Conservation (phyloP, 1,140 invertebrate species). For the Brachionus rubens region DNA sequence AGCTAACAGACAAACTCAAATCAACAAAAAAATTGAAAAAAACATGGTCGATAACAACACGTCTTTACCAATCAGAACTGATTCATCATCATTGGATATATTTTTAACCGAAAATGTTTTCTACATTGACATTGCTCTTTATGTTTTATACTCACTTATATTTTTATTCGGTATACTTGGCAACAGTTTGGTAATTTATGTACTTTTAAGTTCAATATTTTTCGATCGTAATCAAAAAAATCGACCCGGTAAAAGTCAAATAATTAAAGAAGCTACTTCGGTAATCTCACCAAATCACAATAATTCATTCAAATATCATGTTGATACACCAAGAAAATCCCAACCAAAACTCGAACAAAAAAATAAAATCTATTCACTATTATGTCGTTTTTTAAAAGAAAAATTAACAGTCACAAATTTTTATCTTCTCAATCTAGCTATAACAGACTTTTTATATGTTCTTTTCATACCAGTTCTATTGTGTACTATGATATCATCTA, state of each 20-base stretch:
- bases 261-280: background rate
- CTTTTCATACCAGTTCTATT: conserved; percentile 22
- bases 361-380: background rate
- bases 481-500: background rate
- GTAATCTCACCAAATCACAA: background rate
- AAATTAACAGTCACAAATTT: conserved; percentile 43
- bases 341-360: background rate
- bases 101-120: no score
- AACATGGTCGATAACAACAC: no score
- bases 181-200: conserved; percentile 34
- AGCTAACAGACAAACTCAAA: no score
- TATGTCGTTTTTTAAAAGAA: background rate
- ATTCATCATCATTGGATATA: no score
- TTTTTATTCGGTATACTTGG: conserved; percentile 42
- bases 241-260: no score
- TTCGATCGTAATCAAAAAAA: background rate
- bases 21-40: no score
- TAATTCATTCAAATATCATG: background rate
- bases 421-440: conserved; percentile 32
- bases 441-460: conserved; percentile 31
- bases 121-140: no score
- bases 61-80: no score
- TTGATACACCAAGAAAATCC: background rate
- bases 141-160: conserved; percentile 32
- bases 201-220: background rate